Conservation (phyloP, 2,797 vertebrate genomes). For the Sylvia borin region DNA sequence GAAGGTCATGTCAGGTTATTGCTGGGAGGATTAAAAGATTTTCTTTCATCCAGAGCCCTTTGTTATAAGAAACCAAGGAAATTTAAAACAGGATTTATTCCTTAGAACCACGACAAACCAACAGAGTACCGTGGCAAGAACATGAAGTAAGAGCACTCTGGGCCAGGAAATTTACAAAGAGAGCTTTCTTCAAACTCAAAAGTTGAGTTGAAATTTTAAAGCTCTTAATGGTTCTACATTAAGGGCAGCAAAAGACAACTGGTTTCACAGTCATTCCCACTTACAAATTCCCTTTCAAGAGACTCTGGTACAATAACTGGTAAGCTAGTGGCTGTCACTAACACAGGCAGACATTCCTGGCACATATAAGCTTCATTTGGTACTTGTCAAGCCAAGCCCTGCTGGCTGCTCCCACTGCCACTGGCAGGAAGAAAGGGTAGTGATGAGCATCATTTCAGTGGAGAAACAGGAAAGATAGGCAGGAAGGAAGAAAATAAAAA, state of each 20-base stretch:
- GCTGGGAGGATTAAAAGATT: constrained; percentile 74
- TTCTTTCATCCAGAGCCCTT: constrained; percentile 70
- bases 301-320: neutral
- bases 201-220: constrained; percentile 69
- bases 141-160: constrained; percentile 67
- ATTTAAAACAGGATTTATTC: constrained; percentile 81
- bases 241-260: constrained; percentile 51
- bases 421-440: neutral
- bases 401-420: neutral
- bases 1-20: constrained; percentile 77
- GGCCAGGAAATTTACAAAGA: constrained; percentile 71
- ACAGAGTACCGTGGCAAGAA: constrained; percentile 59
- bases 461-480: neutral
- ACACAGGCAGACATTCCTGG: neutral
- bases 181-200: constrained; percentile 64
- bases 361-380: neutral
- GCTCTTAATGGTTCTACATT: constrained; percentile 41
- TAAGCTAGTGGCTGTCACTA: constrained; percentile 1
- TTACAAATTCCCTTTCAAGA: constrained; percentile 12
- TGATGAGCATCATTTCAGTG: neutral
- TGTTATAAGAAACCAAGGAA: constrained; percentile 76
- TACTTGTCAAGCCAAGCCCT: neutral
- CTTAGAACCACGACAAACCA: constrained; percentile 66
- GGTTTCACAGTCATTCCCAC: constrained; percentile 38
- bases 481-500: constrained; percentile 4